Evolutionary conservation across 2,113 vertebrate genomes (phyloP).

Genomic region (Bungarus multicinctus): DNA sequence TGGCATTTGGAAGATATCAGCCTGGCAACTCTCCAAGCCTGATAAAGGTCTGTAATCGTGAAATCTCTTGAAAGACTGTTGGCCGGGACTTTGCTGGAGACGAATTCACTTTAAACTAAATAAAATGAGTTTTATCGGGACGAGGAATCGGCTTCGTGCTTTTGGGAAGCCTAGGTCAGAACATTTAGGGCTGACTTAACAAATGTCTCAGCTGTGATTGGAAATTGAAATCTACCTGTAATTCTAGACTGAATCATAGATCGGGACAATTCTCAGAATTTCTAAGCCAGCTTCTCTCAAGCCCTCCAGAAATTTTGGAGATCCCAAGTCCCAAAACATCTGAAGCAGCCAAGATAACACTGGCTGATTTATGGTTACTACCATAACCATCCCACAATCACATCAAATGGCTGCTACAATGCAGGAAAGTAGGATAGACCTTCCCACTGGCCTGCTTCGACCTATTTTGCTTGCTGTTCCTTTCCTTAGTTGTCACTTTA

Average conservation of each 20-base stretch:
- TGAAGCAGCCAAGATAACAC: neutral
- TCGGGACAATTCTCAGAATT: neutral
- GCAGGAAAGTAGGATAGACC: neutral
- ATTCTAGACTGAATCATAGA: neutral
- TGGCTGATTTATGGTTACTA: neutral
- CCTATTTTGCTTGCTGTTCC: neutral
- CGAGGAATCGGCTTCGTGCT: no score
- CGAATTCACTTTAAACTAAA: no score
- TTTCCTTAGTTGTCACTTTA: neutral
- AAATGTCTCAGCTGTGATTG: neutral
- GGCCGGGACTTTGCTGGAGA: no score
- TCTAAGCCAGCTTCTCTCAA: neutral
- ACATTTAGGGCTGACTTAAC: no score
- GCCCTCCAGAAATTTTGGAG: neutral
- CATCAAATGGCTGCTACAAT: neutral
- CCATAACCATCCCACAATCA: neutral
- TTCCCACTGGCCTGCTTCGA: neutral
- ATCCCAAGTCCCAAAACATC: neutral
- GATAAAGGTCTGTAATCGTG: no score
- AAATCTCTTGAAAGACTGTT: no score
- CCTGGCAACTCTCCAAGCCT: no score
- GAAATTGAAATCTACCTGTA: neutral
- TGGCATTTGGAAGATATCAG: no score
- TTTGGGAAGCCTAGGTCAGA: no score
- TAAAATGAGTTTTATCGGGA: no score